Conservation (phyloP, 1,140 invertebrate species). For the Antheraea pernyi region DNA sequence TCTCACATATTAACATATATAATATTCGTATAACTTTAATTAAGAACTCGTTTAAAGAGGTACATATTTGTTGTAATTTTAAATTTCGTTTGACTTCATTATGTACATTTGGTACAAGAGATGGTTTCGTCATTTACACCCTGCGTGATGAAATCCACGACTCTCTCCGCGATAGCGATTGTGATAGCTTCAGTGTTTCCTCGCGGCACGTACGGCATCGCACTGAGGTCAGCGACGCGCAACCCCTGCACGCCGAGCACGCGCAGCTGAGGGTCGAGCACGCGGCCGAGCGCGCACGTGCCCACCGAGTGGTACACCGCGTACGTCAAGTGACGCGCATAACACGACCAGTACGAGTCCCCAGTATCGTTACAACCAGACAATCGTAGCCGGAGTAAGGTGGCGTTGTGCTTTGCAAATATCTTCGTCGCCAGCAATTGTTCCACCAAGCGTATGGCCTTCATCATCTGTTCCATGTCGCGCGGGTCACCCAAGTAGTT, state of each 20-base stretch:
- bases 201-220: constrained; percentile 58
- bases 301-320: constrained; percentile 76
- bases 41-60: too few species aligned
- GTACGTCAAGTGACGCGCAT: constrained; percentile 62
- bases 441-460: constrained; percentile 79
- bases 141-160: constrained; percentile 79
- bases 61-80: too few species aligned
- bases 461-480: constrained; percentile 81
- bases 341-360: constrained; percentile 66
- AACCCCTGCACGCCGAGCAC: constrained; percentile 62
- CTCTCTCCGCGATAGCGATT: constrained; percentile 78
- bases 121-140: neutral
- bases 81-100: too few species aligned
- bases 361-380: constrained; percentile 27
- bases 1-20: too few species aligned
- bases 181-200: constrained; percentile 59
- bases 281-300: constrained; percentile 40
- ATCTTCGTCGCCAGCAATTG: constrained; percentile 78
- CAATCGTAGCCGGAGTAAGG: constrained; percentile 29
- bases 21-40: too few species aligned
- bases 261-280: constrained; percentile 47
- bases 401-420: constrained; percentile 63
- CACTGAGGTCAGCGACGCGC: constrained; percentile 70
- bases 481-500: constrained; percentile 85
- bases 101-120: too few species aligned